These are phyloP conservation scores for Psophia crepitans DNA, from an alignment of 2,113 vertebrate species.

Conservation along the genomic window DNA sequence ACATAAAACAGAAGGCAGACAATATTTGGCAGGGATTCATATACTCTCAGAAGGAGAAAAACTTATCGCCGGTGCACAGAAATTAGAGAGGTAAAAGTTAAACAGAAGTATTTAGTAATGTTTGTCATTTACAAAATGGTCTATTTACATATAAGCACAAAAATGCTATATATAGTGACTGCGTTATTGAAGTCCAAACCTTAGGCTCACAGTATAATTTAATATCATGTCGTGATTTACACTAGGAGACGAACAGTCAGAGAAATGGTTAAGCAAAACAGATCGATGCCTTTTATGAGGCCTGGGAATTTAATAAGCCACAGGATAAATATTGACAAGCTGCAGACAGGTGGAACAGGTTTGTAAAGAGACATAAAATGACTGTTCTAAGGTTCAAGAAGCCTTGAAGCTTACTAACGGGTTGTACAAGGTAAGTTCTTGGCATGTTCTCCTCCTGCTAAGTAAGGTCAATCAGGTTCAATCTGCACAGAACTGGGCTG, in stretches of 20 bases:
- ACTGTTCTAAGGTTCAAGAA: constrained; percentile 15
- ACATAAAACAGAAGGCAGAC: not conserved
- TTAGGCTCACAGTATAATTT: not conserved
- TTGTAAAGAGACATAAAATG: not conserved
- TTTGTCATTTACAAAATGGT: not conserved
- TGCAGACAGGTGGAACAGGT: constrained; percentile 43
- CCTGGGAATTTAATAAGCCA: constrained; percentile 18
- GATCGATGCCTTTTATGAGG: constrained; percentile 38
- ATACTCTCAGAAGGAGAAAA: not conserved
- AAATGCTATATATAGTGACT: not conserved
- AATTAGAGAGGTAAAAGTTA: not conserved
- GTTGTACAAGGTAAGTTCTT: constrained; percentile 22
- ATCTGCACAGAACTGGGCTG: not conserved
- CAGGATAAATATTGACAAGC: constrained; percentile 37
- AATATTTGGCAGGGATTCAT: not conserved
- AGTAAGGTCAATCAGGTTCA: not conserved
- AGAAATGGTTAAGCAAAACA: constrained; percentile 15
- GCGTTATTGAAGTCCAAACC: no score
- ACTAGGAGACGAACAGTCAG: not conserved
- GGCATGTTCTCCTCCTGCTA: not conserved
- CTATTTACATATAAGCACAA: not conserved
- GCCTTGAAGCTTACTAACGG: not conserved
- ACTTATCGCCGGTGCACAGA: not conserved
- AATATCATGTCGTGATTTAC: not conserved
- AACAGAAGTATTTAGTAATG: not conserved